Base-by-base conservation (phyloP, 2,888 invertebrate genomes). In the Sinotaia quadrata region DNA sequence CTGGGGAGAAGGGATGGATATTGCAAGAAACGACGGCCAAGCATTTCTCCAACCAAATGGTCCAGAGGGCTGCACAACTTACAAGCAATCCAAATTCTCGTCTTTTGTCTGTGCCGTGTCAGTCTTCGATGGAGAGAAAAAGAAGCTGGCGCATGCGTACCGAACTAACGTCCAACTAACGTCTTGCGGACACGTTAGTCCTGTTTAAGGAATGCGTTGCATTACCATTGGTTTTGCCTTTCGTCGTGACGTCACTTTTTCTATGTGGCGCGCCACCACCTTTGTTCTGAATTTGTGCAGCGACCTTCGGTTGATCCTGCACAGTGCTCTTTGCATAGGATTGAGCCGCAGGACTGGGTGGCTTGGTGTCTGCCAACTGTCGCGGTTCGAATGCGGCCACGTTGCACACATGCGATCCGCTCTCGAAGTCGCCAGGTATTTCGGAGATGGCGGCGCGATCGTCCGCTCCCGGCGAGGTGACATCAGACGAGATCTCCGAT, bases 401-500 rank as follows among this genome's bases (percentile, higher is more conserved):
- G 34, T 65, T 56, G 12, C 65, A 65, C 56, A 65, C 31, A 27
- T 54, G 63, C 10, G 33, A 37, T 27, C 54, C 63, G 27, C 24
- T 61, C n/a, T 51, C 66, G 41, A 62, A 65, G 10, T 62, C 52
- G 21, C 65, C 56, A 33, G 54, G 62, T 24, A 67, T 44, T 36
- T 73, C 73, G 58, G 66, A 57, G 41, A 73, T 29, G 1, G 58
- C 58, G 18, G 71, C 57, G 5, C 73, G 66, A 58, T 73, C 73
- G 34, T 73, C 73, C 2, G 71, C 71, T 10, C 73, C 73, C 18
- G 73, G 73, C 1, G 73, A 73, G 15, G 73, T 73, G 27, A 70
- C 73, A 33, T 71, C 71, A 3, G 73, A 37, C 18, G 67, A 60
- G 4, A 56, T 36, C 51, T 57, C 59, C 36, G 59, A 57, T 33